Base-by-base conservation (phyloP, 92 coral and sea anemone species). In the Micromussa lordhowensis region DNA sequence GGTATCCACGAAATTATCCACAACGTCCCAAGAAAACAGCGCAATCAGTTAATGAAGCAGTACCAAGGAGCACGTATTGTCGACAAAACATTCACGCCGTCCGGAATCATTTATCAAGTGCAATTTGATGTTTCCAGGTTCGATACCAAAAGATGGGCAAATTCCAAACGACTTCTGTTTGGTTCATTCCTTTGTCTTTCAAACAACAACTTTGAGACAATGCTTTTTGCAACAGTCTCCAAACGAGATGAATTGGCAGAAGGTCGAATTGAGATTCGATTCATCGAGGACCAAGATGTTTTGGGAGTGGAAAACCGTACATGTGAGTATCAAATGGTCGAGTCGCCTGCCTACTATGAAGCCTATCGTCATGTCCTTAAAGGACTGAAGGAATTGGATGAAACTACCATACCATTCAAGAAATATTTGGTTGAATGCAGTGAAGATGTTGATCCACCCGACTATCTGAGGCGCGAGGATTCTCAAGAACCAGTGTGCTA, bases 121-220 rank as follows among this genome's bases (percentile, higher is more conserved):
- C 72, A 70, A 30, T 94, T 95, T 63, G 98, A 93, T 66, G 85
- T 91, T 14, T 74, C 89, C 18, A 84, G 88, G 1, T 84, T 93
- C 79, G 80, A 77, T 44, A 88, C 75, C n/a, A 89, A 88, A 6
- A 92, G 85, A 35, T 95, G 96, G 98, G 88, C 86, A 14, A 86
- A 86, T 71, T 93, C 98, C 71, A 95, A 91, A 77, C 59, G 95
- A 29, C 86, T 95, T n/a, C 85, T 89, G 19, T 93, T 63, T 75
- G 98, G 98, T 63, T 95, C 98, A 19, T 86, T 95, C 35, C 87
- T 91, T n/a, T 95, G 98, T 35, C 77, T 95, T 29, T 94, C 94
- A 15, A 90, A 81, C 28, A 92, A 93, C 64, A 76, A 82, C n/a
- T 90, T 89, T 54, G 77, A 80, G 61, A 85, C 90, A 3, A 93